phyloP scores from a whole-genome alignment of 2,113 vertebrate genomes.

The Phylloscopus whistleri region DNA sequence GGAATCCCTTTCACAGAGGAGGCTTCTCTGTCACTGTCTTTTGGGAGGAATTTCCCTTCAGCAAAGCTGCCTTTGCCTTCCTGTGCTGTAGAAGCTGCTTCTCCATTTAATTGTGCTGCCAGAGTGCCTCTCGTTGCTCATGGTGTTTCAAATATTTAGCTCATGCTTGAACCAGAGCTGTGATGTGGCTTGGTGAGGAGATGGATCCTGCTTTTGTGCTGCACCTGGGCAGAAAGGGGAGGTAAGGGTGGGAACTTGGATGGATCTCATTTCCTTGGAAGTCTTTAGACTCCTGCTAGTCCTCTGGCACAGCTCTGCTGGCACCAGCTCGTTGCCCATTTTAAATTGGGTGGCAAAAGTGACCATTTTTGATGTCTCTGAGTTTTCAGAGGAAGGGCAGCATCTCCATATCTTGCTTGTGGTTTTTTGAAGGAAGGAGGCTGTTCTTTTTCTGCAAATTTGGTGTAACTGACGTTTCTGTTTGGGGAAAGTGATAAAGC shows the following conservation, averaged over 20 bases:
- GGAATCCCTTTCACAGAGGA: neutral
- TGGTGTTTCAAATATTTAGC: neutral
- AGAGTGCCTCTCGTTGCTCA: neutral
- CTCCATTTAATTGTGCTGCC: neutral
- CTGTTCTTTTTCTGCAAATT: neutral
- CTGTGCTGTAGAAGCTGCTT: neutral
- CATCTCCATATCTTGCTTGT: neutral
- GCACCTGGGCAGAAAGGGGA: neutral
- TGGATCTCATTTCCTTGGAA: neutral
- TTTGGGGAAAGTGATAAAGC: neutral
- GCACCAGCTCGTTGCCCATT: rapidly evolving
- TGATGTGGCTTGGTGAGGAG: neutral
- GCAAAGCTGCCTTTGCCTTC: neutral
- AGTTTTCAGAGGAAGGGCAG: neutral
- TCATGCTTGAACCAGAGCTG: neutral
- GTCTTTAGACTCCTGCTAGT: rapidly evolving
- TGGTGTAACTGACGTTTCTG: neutral
- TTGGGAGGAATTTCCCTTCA: neutral
- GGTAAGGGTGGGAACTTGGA: too few relatives aligned
- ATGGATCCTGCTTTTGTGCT: neutral
- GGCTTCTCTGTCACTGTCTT: neutral
- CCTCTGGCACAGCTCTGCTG: neutral
- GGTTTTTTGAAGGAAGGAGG: neutral
- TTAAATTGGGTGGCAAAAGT: neutral
- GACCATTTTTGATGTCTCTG: neutral